Evolutionary conservation across 1,140 invertebrate species (phyloP).

Genomic region (Tetramorium simillimum): DNA sequence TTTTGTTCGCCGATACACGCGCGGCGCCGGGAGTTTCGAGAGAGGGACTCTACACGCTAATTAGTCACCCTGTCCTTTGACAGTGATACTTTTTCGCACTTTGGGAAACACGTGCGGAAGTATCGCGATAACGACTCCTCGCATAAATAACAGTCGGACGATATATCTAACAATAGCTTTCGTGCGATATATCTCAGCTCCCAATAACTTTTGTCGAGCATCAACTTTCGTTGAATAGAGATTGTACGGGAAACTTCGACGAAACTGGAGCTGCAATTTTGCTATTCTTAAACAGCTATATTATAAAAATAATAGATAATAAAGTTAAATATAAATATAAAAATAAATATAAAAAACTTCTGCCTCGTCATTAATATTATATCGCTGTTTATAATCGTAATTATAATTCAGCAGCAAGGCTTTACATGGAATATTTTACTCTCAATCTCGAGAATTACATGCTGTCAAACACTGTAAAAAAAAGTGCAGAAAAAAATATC

Average conservation of each 20-base stretch:
- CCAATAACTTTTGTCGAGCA: constrained; percentile 36
- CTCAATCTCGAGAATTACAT: neutral
- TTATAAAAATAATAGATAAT: constrained; percentile 5
- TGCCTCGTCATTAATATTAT: too few relatives aligned
- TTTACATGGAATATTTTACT: neutral
- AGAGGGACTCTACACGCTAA: constrained; percentile 13
- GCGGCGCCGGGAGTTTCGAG: neutral
- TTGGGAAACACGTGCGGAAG: neutral
- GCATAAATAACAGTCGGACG: constrained; percentile 23
- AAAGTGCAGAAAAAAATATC: neutral
- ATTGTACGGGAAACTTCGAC: constrained; percentile 7
- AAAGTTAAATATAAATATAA: neutral
- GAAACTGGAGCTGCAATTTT: neutral
- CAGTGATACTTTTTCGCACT: constrained; percentile 45
- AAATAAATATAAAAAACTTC: neutral
- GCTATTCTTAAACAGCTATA: neutral
- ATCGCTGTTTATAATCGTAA: neutral
- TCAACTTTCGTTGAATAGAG: constrained; percentile 39
- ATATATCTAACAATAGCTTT: constrained; percentile 22
- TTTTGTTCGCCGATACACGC: constrained; percentile 12
- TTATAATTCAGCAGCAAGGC: neutral
- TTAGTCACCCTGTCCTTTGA: constrained; percentile 32
- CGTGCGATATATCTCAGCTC: neutral
- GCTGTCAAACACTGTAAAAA: neutral
- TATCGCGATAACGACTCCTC: constrained; percentile 21